phyloP scores from a whole-genome alignment of 1,140 invertebrate species.

The Nylanderia fulva region DNA sequence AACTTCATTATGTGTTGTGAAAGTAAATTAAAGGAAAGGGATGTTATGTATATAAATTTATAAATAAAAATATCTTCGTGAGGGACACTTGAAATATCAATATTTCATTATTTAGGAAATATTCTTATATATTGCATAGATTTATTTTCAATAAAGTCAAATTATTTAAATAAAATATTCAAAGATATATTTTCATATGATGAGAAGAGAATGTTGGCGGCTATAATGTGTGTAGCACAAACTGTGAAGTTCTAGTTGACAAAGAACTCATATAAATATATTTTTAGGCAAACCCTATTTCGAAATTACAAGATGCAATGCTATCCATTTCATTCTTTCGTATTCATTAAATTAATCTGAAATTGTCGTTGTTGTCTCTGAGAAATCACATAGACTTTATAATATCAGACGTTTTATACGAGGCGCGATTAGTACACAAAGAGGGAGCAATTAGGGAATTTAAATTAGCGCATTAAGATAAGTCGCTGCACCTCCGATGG shows the following conservation, averaged over 20 bases:
- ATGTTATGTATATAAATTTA: not conserved
- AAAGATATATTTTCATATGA: not conserved
- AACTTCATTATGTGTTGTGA: not conserved
- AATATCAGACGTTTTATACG: slow-evolving; percentile 32
- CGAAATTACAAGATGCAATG: not conserved
- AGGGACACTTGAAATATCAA: not conserved
- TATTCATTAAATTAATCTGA: not conserved
- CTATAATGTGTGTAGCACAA: not conserved
- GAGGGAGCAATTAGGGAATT: slow-evolving; percentile 18
- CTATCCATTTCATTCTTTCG: not conserved
- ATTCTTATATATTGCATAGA: not conserved
- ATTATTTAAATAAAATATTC: not conserved
- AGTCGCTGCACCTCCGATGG: not conserved
- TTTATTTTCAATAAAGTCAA: not conserved
- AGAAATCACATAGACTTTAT: not conserved
- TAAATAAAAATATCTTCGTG: no score
- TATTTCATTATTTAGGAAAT: not conserved
- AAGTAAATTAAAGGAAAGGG: not conserved
- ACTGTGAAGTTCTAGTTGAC: not conserved
- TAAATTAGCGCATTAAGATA: slow-evolving; percentile 17
- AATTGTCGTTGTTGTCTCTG: not conserved
- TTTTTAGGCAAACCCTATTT: not conserved
- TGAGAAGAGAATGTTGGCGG: not conserved
- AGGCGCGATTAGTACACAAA: slow-evolving; percentile 10
- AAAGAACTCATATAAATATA: not conserved